Percentiles rank a stretch among this genome's conserved stretches.
phyloP scores from a whole-genome alignment of 2,888 invertebrate species.

The Parnassius mnemosyne region DNA sequence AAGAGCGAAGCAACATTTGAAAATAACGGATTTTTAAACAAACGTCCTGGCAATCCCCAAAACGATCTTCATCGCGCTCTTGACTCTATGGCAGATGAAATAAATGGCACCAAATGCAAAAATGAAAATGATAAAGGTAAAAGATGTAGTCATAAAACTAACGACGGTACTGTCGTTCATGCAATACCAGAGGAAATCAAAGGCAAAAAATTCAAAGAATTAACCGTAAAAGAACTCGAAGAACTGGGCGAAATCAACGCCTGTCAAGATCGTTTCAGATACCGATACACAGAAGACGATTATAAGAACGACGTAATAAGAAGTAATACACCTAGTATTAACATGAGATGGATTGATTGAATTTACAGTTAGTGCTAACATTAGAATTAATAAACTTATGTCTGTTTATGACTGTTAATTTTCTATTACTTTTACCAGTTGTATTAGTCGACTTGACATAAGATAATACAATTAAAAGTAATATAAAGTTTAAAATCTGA shows the following conservation, averaged over 20 bases:
- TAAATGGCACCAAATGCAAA: conserved; percentile 38
- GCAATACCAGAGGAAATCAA: conserved; percentile 50
- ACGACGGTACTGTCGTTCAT: conserved; percentile 29
- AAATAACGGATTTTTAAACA: conserved; percentile 60
- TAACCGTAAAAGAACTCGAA: conserved; percentile 54
- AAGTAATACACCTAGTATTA: conserved; percentile 37
- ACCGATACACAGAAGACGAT: conserved; percentile 57
- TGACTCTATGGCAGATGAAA: conserved; percentile 59
- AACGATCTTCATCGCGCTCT: conserved; percentile 59
- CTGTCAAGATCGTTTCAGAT: conserved; percentile 60
- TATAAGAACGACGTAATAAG: conserved; percentile 54
- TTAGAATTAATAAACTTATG: neutral
- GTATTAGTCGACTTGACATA: no score
- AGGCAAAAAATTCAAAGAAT: conserved; percentile 59
- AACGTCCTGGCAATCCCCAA: conserved; percentile 55
- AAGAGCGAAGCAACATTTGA: conserved; percentile 34
- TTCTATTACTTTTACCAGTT: no score
- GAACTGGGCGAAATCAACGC: conserved; percentile 59
- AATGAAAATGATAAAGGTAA: conserved; percentile 22
- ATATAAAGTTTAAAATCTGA: no score
- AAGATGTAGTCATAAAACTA: conserved; percentile 3
- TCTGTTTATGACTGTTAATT: neutral
- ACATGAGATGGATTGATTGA: conserved; percentile 60
- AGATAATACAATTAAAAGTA: no score
- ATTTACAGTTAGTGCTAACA: neutral